Conservation (phyloP, 1,140 invertebrate genomes). For the Heliconius hewitsoni region DNA sequence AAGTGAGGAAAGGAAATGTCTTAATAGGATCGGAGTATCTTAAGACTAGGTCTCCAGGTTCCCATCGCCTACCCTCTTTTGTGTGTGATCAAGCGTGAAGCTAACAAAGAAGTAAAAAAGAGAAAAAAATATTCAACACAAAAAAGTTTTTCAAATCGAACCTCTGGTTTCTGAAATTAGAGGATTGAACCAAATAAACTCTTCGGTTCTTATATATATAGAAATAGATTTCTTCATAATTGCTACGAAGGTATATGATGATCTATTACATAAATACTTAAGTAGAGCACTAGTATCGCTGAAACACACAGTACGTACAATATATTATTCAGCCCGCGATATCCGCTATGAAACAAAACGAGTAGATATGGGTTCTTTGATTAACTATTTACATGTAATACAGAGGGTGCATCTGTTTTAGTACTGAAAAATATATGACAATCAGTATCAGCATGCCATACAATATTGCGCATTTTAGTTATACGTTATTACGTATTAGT, state of each 20-base stretch:
- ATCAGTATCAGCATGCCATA: neutral
- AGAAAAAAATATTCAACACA: no score
- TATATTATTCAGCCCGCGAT: constrained; percentile 17
- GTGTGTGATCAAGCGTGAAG: no score
- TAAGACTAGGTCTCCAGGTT: no score
- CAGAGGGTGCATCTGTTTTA: neutral
- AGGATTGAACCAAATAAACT: no score
- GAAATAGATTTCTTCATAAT: neutral
- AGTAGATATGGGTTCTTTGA: constrained; percentile 15
- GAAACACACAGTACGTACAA: neutral
- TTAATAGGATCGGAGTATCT: no score
- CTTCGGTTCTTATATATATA: no score
- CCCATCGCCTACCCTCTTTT: no score
- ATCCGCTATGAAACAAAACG: constrained; percentile 6
- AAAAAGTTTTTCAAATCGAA: no score
- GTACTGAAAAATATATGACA: neutral
- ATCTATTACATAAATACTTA: neutral
- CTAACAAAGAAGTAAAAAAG: no score
- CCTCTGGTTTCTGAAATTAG: no score
- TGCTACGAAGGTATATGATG: neutral
- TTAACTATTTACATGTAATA: constrained; percentile 25
- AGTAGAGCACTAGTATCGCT: neutral
- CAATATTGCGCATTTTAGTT: neutral
- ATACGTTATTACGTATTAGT: no score
- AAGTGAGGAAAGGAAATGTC: no score